Evolutionary conservation across 2,797 vertebrate species (phyloP).

Genomic region (Nothura maculosa): DNA sequence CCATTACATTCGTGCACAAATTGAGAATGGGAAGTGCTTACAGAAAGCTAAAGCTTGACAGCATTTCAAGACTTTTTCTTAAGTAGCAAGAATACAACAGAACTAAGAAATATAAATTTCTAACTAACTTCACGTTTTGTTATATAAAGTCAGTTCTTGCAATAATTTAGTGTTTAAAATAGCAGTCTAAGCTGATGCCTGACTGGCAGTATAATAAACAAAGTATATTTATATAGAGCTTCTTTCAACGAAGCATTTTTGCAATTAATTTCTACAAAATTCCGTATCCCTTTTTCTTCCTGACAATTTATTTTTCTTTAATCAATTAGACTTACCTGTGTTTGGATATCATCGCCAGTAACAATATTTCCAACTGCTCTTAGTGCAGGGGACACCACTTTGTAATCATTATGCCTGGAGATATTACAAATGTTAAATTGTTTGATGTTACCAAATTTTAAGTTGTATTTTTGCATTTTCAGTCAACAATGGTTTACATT

Average conservation of each 20-base stretch:
- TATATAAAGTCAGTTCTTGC: not conserved
- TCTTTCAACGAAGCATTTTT: accelerated
- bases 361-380: constrained; percentile 97
- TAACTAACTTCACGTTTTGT: not conserved
- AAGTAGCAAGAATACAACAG: not conserved
- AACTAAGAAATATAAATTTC: not conserved
- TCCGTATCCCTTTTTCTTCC: not conserved
- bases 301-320: not conserved
- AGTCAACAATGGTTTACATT: not conserved
- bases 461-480: constrained; percentile 16
- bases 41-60: not conserved
- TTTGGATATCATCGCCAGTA: constrained; percentile 96
- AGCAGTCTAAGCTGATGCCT: not conserved
- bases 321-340: constrained; percentile 86
- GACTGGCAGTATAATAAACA: not conserved
- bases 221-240: not conserved
- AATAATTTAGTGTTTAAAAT: not conserved
- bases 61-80: not conserved
- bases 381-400: constrained; percentile 96
- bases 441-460: not conserved
- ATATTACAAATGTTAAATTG: constrained; percentile 45
- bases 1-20: not conserved
- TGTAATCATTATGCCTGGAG: constrained; percentile 93
- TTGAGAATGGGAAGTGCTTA: not conserved
- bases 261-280: not conserved